Conservation (phyloP, 35 echinoderm and acorn worm genomes). For the Strongylocentrotus purpuratus region DNA sequence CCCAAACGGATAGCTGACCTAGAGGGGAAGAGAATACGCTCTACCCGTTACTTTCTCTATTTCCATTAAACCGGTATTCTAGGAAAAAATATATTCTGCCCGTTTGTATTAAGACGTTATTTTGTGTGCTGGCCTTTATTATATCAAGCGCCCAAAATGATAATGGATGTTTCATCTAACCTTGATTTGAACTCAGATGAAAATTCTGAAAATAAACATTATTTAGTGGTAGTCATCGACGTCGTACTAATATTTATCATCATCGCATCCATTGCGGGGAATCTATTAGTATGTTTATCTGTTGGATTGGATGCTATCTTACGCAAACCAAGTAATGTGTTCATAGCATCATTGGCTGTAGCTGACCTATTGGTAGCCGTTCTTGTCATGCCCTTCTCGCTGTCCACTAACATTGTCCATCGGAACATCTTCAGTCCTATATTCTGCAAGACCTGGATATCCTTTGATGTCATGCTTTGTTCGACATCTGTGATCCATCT, state of each 20-base stretch:
- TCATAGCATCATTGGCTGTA: not conserved
- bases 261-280: conserved; percentile 34
- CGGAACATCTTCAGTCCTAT: not conserved
- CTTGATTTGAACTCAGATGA: not conserved
- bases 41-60: not conserved
- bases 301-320: not conserved
- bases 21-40: not conserved
- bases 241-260: conserved; percentile 36
- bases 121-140: not conserved
- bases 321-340: conserved; percentile 8
- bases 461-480: conserved; percentile 21
- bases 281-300: conserved; percentile 46
- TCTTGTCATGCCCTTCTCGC: conserved; percentile 35
- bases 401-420: conserved; percentile 14
- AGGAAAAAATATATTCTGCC: not conserved
- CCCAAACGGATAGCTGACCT: not conserved
- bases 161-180: not conserved
- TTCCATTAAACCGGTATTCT: not conserved
- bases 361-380: conserved; percentile 19
- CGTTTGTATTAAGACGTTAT: too few species aligned
- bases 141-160: not conserved
- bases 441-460: conserved; percentile 49
- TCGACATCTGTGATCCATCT: conserved; percentile 40
- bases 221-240: not conserved
- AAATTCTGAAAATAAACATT: not conserved